phyloP scores from a whole-genome alignment of 2,113 vertebrate genomes.

The Melierax canorus region DNA sequence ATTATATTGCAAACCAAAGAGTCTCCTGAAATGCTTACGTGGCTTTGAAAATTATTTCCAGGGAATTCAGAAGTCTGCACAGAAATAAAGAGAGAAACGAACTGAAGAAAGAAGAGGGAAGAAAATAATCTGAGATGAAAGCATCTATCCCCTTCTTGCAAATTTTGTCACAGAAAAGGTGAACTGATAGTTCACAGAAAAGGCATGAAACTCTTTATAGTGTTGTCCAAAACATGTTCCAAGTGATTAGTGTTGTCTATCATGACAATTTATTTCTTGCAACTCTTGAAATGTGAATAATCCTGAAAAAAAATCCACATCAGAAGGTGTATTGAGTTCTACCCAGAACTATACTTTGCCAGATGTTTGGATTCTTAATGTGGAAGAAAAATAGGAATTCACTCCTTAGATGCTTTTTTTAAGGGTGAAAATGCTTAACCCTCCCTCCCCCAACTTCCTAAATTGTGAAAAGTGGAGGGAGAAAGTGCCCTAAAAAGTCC shows the following conservation, averaged over 20 bases:
- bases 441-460: no score
- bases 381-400: not conserved
- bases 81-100: not conserved
- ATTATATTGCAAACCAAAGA: not conserved
- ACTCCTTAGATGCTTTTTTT: not conserved
- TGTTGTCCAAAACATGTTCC: not conserved
- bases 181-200: not conserved
- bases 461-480: not conserved
- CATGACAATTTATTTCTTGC: not conserved
- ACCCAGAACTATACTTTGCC: not conserved
- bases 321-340: not conserved
- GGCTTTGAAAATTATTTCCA: conserved; percentile 7
- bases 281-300: not conserved
- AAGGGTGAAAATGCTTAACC: not conserved
- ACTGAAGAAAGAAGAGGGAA: not conserved
- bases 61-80: not conserved
- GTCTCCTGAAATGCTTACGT: not conserved
- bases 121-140: conserved; percentile 5
- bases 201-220: not conserved
- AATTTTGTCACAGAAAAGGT: not conserved
- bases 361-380: not conserved
- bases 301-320: not conserved
- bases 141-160: not conserved
- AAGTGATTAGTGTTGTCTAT: not conserved
- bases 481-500: not conserved